Evolutionary conservation across 2,888 invertebrate species (phyloP), one percentile per base, ranked within the genome.

Genomic region (Gortyna flavago): DNA sequence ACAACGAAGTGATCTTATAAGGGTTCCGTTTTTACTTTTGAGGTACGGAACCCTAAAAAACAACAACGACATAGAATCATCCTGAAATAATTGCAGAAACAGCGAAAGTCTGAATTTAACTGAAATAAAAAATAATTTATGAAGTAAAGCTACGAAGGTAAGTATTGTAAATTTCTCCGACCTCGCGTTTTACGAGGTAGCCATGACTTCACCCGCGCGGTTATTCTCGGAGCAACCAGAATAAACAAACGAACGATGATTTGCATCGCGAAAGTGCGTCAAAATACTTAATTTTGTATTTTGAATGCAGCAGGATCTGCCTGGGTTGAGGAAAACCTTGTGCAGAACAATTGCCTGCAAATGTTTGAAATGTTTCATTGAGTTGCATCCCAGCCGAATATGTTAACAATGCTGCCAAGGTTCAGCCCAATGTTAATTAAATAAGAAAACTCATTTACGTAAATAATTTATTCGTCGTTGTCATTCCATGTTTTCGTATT

Each of bases 151-250:
- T 81, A 62, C 5, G 21, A 8, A 73, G 77, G 76, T 80, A 35
- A 9, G 59, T 32, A 74, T 72, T 65, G 62, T 75, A 81, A 84
- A 84, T 73, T 85, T 88, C 84, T 81, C 80, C 79, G 76, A 80
- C 82, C 84, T 89, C 84, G 85, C 75, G 80, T 82, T 91, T 89
- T 88, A 89, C 80, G 83, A 86, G 87, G 85, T 80, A 84, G 86
- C 83, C 89, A 83, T 93, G 93, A 92, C 88, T 90, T 91, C 92
- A 93, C 84, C 72, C 86, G 75, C 57, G 77, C 71, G 75, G 90
- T 85, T 93, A 93, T 93, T 93, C 89, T 91, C 85, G 89, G 90
- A 88, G 70, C 75, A 87, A 85, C 86, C 66, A 88, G 88, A 90
- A 91, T 88, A 91, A 90, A 89, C 89, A 88, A 86, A 87, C 83